These are phyloP conservation scores for Dendrolimus kikuchii DNA, from an alignment of 1,140 invertebrate species.

Conservation along the genomic window DNA sequence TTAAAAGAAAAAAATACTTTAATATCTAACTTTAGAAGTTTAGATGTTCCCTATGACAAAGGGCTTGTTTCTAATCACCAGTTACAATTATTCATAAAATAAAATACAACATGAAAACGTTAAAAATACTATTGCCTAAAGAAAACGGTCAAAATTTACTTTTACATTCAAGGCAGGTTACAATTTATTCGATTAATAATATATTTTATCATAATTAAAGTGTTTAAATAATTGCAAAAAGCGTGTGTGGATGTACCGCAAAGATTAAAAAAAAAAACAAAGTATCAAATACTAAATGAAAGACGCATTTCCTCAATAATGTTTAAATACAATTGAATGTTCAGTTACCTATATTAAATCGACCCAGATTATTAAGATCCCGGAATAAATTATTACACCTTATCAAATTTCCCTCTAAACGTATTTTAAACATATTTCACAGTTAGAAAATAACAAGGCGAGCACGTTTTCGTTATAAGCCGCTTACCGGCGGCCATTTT, in stretches of 20 bases:
- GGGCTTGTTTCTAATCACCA: too few relatives aligned
- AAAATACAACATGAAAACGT: too few relatives aligned
- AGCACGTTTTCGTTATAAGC: conserved; percentile 52
- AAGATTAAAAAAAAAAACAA: background rate
- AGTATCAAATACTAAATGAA: background rate
- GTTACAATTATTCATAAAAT: too few relatives aligned
- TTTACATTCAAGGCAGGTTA: background rate
- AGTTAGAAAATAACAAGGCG: conserved; percentile 15
- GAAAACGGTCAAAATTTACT: too few relatives aligned
- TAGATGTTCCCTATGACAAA: too few relatives aligned
- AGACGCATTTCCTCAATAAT: conserved; percentile 6
- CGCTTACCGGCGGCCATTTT: conserved; percentile 58
- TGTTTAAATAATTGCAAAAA: too few relatives aligned
- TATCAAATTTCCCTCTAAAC: conserved; percentile 5
- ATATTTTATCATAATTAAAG: background rate
- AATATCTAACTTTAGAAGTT: too few relatives aligned
- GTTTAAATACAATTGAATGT: conserved; percentile 5
- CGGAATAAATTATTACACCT: conserved; percentile 4
- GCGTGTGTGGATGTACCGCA: too few relatives aligned
- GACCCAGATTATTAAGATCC: background rate
- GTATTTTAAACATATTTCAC: conserved; percentile 13
- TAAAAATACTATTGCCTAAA: too few relatives aligned
- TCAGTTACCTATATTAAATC: background rate
- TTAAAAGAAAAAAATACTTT: too few relatives aligned
- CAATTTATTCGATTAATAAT: background rate